phyloP scores from a whole-genome alignment of 2,888 invertebrate species.

The Seira sanloemensis region DNA sequence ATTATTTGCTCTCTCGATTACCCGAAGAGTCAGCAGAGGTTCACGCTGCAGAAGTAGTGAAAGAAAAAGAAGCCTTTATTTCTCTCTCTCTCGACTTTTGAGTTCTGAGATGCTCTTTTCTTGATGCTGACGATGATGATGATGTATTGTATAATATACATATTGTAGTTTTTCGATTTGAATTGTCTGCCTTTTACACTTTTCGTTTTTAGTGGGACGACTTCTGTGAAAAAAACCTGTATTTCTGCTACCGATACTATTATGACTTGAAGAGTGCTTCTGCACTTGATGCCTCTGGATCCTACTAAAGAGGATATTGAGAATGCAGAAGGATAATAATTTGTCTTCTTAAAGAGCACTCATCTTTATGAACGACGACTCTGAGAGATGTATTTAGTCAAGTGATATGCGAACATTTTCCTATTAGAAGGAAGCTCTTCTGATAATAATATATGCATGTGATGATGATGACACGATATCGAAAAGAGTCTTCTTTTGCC shows the following conservation, averaged over 20 bases:
- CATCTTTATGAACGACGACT: constrained; percentile 50
- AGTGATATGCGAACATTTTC: not conserved
- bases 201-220: not conserved
- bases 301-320: constrained; percentile 22
- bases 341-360: constrained; percentile 57
- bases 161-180: constrained; percentile 16
- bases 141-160: constrained; percentile 18
- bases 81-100: not conserved
- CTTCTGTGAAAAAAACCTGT: constrained; percentile 6
- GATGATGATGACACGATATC: constrained; percentile 14
- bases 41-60: too few species aligned
- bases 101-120: constrained; percentile 1
- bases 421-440: not conserved
- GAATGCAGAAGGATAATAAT: constrained; percentile 55
- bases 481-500: not conserved
- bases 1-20: constrained; percentile 57
- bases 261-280: constrained; percentile 17
- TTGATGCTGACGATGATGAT: constrained; percentile 39
- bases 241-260: constrained; percentile 20
- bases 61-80: constrained; percentile 8
- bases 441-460: too few species aligned
- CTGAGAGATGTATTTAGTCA: constrained; percentile 11
- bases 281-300: constrained; percentile 34
- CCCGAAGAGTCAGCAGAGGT: constrained; percentile 50
- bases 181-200: constrained; percentile 19